Evolutionary conservation across 2,113 vertebrate species (phyloP).

Genomic region (Mola mola): DNA sequence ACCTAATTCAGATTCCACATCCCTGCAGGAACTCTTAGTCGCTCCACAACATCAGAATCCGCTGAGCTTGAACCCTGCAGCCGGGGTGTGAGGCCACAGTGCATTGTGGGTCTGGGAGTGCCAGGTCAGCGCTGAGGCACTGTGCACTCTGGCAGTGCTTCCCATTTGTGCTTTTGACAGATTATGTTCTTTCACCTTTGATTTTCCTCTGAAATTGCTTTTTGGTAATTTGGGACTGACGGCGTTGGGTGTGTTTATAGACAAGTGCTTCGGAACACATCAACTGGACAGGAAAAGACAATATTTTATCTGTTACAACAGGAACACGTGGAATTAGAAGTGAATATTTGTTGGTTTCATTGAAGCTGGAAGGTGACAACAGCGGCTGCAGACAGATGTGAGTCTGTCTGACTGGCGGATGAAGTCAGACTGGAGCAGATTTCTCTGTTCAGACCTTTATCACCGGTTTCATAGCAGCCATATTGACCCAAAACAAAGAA

Average conservation of each 20-base stretch:
- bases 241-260: neutral
- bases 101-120: neutral
- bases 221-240: conserved; percentile 35
- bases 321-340: too few species aligned
- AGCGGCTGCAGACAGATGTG: too few species aligned
- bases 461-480: too few species aligned
- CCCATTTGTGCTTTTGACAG: conserved; percentile 33
- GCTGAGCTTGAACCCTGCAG: conserved; percentile 6
- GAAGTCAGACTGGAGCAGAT: too few species aligned
- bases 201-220: conserved; percentile 49
- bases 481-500: too few species aligned
- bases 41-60: neutral
- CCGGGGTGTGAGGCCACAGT: neutral
- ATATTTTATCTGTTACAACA: too few species aligned
- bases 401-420: too few species aligned
- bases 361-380: too few species aligned
- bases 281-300: too few species aligned
- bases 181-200: conserved; percentile 33
- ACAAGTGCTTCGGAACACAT: too few species aligned
- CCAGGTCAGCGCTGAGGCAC: conserved; percentile 18
- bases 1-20: conserved; percentile 55
- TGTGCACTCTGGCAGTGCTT: conserved; percentile 6
- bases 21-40: neutral
- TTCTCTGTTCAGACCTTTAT: too few species aligned
- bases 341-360: too few species aligned